Evolutionary conservation across 2,797 vertebrate genomes (phyloP).

Genomic region (Danio kyathit): DNA sequence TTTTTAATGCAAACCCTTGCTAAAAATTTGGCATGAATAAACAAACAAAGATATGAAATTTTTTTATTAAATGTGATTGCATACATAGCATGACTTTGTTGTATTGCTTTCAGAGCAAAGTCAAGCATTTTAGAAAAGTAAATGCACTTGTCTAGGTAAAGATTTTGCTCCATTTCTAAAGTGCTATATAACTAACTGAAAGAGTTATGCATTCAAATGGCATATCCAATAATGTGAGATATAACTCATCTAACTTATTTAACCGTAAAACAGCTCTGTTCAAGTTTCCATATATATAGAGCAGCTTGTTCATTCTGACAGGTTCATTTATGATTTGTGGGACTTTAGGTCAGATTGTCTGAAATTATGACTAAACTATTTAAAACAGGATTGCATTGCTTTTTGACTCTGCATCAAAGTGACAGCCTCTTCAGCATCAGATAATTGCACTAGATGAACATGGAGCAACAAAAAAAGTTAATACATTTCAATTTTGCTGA

Average conservation of each 20-base stretch:
- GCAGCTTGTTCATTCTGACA: background rate
- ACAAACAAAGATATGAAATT: too few relatives aligned
- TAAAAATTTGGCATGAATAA: too few relatives aligned
- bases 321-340: slow-evolving; percentile 14
- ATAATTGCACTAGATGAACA: slow-evolving; percentile 38
- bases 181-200: background rate
- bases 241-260: slow-evolving; percentile 23
- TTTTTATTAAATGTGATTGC: background rate
- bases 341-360: background rate
- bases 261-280: background rate
- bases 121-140: background rate
- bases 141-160: background rate
- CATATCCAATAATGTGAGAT: slow-evolving; percentile 27
- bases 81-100: background rate
- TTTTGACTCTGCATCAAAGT: too few relatives aligned
- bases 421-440: too few relatives aligned
- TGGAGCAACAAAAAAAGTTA: slow-evolving; percentile 59
- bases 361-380: background rate
- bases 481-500: slow-evolving; percentile 61
- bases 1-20: too few relatives aligned
- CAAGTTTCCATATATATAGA: slow-evolving; percentile 15
- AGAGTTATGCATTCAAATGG: slow-evolving; percentile 8
- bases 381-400: slow-evolving; percentile 39
- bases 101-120: background rate
- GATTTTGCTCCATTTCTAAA: background rate